Evolutionary conservation across 2,113 vertebrate genomes (phyloP).

Genomic region (Dipodomys spectabilis): DNA sequence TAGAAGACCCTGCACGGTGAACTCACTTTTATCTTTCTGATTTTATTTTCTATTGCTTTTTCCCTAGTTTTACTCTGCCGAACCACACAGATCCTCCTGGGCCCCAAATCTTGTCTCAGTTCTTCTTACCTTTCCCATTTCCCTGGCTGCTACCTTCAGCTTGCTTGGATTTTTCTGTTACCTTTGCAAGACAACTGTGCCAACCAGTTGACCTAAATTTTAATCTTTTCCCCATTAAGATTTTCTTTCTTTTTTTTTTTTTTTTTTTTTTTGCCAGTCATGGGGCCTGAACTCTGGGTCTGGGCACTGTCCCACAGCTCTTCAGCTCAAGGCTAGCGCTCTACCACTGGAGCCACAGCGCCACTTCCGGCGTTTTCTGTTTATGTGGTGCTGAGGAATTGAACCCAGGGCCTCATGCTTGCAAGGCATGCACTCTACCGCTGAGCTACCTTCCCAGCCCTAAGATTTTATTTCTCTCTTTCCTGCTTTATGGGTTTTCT

Average conservation of each 20-base stretch:
- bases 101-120: background rate
- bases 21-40: background rate
- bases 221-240: background rate
- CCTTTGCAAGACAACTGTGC: background rate
- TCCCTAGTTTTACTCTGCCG: background rate
- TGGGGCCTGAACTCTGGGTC: too few relatives aligned
- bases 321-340: too few relatives aligned
- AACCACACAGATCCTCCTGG: background rate
- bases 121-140: background rate
- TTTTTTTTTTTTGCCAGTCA: too few relatives aligned
- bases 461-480: background rate
- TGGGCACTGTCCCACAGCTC: too few relatives aligned
- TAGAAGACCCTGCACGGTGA: background rate
- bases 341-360: too few relatives aligned
- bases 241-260: background rate
- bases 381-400: too few relatives aligned
- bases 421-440: too few relatives aligned
- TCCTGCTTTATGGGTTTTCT: conserved; percentile 37
- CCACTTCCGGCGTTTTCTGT: too few relatives aligned
- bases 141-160: background rate
- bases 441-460: too few relatives aligned
- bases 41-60: accelerated
- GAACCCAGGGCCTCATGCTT: too few relatives aligned
- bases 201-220: background rate
- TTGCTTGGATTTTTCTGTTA: background rate